These are phyloP conservation scores for Polymixis lichenea DNA, from an alignment of 2,888 invertebrate genomes.

Conservation along the genomic window DNA sequence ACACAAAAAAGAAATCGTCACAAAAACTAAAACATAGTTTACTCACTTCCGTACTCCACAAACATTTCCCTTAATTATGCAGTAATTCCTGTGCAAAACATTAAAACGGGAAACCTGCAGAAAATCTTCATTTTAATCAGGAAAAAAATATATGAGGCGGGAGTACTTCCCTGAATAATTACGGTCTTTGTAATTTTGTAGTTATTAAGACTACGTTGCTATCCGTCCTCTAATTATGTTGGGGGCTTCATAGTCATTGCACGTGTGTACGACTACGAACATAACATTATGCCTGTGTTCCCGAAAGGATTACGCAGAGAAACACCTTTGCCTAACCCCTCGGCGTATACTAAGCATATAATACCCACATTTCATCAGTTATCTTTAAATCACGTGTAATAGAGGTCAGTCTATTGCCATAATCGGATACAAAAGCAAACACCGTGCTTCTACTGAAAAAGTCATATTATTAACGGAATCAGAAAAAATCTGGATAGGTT, in stretches of 20 bases:
- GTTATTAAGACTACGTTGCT: constrained; percentile 49
- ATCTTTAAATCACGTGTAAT: background rate
- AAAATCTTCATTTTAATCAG: constrained; percentile 56
- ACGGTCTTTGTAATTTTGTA: constrained; percentile 63
- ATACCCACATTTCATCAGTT: background rate
- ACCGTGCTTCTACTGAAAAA: background rate
- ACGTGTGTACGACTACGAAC: constrained; percentile 38
- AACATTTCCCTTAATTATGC: constrained; percentile 38
- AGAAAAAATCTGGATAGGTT: background rate
- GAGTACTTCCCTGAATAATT: constrained; percentile 66
- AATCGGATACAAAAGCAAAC: background rate
- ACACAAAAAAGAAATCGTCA: background rate
- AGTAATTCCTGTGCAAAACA: constrained; percentile 36
- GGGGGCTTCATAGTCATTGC: constrained; percentile 44
- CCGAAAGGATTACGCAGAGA: background rate
- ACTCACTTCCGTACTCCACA: constrained; percentile 12
- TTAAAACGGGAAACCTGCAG: constrained; percentile 17
- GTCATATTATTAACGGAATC: background rate
- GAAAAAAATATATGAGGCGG: constrained; percentile 51
- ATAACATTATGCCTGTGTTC: background rate
- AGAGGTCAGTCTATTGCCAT: background rate
- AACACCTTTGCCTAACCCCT: background rate
- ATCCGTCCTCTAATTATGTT: constrained; percentile 55
- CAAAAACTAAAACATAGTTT: constrained; percentile 2
- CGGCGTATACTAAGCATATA: background rate